Conservation (phyloP, 2,888 invertebrate species). For the Mythimna ferrago region DNA sequence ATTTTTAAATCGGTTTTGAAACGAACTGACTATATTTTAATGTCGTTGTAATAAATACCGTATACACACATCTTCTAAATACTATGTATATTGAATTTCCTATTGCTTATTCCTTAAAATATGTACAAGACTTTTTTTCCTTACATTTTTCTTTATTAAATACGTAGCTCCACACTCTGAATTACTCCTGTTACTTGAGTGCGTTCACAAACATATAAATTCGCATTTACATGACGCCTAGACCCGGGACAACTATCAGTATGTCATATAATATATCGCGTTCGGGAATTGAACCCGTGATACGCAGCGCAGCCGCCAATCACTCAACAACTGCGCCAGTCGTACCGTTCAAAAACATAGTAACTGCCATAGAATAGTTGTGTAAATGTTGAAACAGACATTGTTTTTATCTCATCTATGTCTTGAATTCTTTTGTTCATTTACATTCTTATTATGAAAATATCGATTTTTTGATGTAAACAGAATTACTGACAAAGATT, state of each 20-base stretch:
- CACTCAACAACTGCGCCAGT: too few species aligned
- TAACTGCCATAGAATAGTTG: slow-evolving; percentile 47
- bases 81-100: neutral
- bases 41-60: neutral
- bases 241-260: too few species aligned
- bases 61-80: neutral
- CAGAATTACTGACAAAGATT: neutral
- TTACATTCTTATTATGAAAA: neutral
- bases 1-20: neutral
- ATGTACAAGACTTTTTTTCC: too few species aligned
- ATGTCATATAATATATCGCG: too few species aligned
- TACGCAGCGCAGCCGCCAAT: too few species aligned
- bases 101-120: neutral
- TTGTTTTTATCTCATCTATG: neutral
- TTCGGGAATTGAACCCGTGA: too few species aligned
- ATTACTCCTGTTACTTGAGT: too few species aligned
- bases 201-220: too few species aligned
- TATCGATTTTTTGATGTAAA: neutral
- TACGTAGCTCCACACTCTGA: too few species aligned
- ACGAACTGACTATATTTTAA: neutral
- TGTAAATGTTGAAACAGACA: slow-evolving; percentile 16
- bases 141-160: too few species aligned
- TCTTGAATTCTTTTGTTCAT: neutral
- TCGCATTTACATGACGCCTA: too few species aligned
- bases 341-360: neutral